Evolutionary conservation across 2,113 vertebrate genomes (phyloP).

Genomic region (Sturnira hondurensis): DNA sequence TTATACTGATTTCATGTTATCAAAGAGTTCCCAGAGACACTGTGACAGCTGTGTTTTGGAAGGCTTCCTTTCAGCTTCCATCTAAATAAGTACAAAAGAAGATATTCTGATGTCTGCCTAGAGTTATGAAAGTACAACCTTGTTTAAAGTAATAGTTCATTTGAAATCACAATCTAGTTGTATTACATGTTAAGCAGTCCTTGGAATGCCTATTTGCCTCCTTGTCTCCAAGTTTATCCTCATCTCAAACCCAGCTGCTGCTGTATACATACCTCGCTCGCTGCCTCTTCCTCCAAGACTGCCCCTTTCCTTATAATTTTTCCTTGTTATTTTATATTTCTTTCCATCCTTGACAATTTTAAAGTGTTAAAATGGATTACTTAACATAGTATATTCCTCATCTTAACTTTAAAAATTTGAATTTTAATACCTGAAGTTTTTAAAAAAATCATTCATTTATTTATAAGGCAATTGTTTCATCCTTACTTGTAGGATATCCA

Average conservation of each 20-base stretch:
- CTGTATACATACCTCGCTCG: rapidly evolving
- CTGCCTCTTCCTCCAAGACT: neutral
- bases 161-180: neutral
- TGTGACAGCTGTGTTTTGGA: neutral
- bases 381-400: neutral
- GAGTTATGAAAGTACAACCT: neutral
- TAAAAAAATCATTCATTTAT: neutral
- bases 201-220: neutral
- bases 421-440: neutral
- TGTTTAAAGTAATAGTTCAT: neutral
- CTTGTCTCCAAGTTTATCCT: neutral
- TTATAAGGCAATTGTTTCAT: neutral
- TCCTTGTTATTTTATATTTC: neutral
- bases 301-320: neutral
- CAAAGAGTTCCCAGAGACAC: neutral
- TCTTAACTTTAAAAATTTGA: neutral
- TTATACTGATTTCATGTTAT: neutral
- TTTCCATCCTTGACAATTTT: neutral
- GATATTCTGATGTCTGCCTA: neutral
- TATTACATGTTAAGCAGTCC: neutral
- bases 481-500: neutral
- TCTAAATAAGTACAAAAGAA: neutral
- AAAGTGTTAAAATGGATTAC: neutral
- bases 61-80: neutral
- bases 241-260: neutral